Base-by-base conservation (phyloP, 2,797 vertebrate genomes). In the Falco columbarius region DNA sequence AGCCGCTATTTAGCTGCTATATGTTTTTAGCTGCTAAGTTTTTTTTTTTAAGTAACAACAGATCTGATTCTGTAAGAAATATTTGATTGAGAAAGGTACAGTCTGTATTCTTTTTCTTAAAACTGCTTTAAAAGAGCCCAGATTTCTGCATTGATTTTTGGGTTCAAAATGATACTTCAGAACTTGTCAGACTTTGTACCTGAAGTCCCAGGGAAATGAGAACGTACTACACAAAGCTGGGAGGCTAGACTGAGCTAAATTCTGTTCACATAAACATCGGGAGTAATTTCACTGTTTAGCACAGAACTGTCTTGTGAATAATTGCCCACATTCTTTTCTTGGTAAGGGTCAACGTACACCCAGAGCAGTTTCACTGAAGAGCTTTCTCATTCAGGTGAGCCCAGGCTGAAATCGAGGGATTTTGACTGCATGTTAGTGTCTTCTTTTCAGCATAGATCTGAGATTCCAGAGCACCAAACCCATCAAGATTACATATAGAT, bases 341-440 rank as follows among this genome's bases (percentile, higher is more conserved):
- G 44, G 32, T 30, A 32, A 36, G 34, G 34, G 44, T 17, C 44
- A 0, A 0, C 6, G 16, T 36, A 54, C 32, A 14, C 32, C 36
- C 40, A 38, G 44, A 81, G 63, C 40, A 71, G 46, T 59, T 47
- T 82, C 56, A 34, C 22, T 62, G 90, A 27, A 84, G 93, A 82
- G 20, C 44, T 52, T 51, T 47, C 36, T 38, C 42, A 29, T 70
- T 58, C 16, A 10, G 17, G n/a, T 59, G 62, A 92, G 40, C 19
- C 23, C 44, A 76, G 81, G 14, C 16, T 46, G 76, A 81, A 83
- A 65, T 52, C 5, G 14, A 34, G 17, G 36, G 20, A 15, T 81
- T 87, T 86, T 49, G 62, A 24, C 16, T 17, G 26, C 26, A 34
- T 15, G 72, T 79, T 2, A 29, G 5, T 70, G 66, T 40, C 24